These are phyloP conservation scores for Maccullochella peelii DNA, from an alignment of 2,113 vertebrate species.

Conservation along the genomic window DNA sequence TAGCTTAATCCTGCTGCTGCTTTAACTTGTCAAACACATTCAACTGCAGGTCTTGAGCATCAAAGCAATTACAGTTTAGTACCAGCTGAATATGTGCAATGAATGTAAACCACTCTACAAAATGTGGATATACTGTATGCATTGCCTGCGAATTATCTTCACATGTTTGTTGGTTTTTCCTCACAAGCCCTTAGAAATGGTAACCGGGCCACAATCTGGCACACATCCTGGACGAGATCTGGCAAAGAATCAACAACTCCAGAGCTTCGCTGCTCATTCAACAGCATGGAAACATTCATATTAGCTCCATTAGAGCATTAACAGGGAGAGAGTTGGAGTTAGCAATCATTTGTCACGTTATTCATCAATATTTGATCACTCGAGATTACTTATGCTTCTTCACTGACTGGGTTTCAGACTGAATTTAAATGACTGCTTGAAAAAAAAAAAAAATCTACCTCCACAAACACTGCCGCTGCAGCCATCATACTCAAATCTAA, in stretches of 20 bases:
- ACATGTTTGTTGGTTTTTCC: neutral
- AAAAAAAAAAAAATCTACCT: neutral
- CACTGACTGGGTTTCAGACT: constrained; percentile 16
- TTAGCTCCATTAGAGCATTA: constrained; percentile 38
- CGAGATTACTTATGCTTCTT: constrained; percentile 46
- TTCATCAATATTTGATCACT: constrained; percentile 66
- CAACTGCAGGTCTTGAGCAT: constrained; percentile 11
- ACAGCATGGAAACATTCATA: constrained; percentile 40
- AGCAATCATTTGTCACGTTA: constrained; percentile 44
- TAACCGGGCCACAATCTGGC: constrained; percentile 35
- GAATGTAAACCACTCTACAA: constrained; percentile 17
- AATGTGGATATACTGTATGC: constrained; percentile 10
- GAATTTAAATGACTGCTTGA: constrained; percentile 48
- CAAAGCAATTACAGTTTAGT: constrained; percentile 31
- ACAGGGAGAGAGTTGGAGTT: constrained; percentile 21
- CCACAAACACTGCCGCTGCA: constrained; percentile 15
- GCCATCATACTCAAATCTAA: neutral
- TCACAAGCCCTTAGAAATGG: constrained; percentile 22
- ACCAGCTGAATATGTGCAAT: constrained; percentile 26
- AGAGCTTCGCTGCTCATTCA: constrained; percentile 38
- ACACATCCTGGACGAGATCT: constrained; percentile 11
- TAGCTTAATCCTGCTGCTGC: constrained; percentile 32
- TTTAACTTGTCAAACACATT: constrained; percentile 39
- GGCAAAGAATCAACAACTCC: constrained; percentile 33
- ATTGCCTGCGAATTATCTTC: neutral